A percentile compares a stretch with the other conserved stretches of the same genome.
Conservation (phyloP, 2,113 vertebrate genomes). For the Promerops cafer region DNA sequence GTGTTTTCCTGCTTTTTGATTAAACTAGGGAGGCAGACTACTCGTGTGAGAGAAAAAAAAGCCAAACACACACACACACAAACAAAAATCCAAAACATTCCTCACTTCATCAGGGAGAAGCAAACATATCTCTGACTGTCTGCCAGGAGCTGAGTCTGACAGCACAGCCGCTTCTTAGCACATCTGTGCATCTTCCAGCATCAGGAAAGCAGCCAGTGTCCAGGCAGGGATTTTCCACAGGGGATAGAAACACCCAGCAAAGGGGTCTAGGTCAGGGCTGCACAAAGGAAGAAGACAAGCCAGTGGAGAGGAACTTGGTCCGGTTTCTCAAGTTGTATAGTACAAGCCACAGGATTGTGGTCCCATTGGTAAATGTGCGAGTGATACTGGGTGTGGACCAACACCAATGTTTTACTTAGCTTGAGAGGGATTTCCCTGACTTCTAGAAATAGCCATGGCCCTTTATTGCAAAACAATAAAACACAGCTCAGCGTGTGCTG, state of each 20-base stretch:
- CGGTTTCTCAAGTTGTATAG: background rate
- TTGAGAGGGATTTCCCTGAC: slow-evolving; percentile 38
- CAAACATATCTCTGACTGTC: background rate
- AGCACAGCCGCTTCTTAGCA: rapidly evolving
- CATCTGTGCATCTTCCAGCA: rapidly evolving
- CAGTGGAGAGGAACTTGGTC: background rate
- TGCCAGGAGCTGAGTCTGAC: background rate
- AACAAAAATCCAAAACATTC: background rate
- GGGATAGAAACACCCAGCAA: background rate
- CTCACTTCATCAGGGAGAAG: background rate
- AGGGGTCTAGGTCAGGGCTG: background rate
- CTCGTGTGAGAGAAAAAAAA: background rate
- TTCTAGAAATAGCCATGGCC: slow-evolving; percentile 47
- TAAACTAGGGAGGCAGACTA: background rate
- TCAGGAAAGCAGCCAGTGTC: background rate
- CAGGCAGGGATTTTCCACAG: background rate
- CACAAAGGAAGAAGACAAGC: rapidly evolving
- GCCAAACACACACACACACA: background rate
- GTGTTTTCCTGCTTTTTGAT: background rate
- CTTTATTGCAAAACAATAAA: slow-evolving; percentile 61
- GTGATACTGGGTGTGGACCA: background rate
- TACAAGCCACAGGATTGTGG: background rate
- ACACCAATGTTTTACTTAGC: slow-evolving; percentile 46
- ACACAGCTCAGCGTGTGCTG: background rate
- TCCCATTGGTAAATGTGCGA: background rate